These are phyloP conservation scores for Xestia ashworthii DNA, from an alignment of 2,888 invertebrate species.

Conservation along the genomic window DNA sequence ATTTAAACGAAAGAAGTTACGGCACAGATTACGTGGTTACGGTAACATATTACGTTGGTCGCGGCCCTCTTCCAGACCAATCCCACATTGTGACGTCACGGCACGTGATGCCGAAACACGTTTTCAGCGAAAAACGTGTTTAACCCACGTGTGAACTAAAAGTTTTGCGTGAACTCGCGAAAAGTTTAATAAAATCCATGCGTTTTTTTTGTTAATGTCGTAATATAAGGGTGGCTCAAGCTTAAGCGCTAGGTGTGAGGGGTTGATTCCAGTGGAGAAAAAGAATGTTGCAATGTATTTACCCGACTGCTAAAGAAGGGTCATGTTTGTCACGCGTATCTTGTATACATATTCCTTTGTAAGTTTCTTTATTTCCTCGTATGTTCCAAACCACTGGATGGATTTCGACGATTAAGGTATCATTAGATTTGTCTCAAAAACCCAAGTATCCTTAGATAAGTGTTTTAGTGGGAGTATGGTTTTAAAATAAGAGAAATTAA, in stretches of 20 bases:
- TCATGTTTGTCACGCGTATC: no score
- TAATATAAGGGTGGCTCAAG: not conserved
- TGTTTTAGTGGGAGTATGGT: no score
- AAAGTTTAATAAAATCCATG: not conserved
- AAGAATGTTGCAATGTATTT: not conserved
- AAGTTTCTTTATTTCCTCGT: no score
- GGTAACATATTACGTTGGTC: not conserved
- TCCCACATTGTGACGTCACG: conserved; percentile 6
- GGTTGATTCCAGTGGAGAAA: not conserved
- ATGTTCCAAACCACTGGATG: no score
- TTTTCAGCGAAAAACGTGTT: conserved; percentile 36
- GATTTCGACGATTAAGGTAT: no score
- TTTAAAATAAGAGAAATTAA: no score
- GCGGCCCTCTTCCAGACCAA: not conserved
- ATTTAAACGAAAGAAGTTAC: not conserved
- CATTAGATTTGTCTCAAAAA: no score
- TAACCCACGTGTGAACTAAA: conserved; percentile 15
- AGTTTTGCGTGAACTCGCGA: conserved; percentile 4
- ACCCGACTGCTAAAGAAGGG: no score
- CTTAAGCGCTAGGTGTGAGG: not conserved
- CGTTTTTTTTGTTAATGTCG: not conserved
- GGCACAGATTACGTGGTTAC: no score
- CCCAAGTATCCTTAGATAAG: no score
- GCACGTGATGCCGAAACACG: conserved; percentile 37
- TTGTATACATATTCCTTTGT: no score